Evolutionary conservation across 2,888 invertebrate species (phyloP).

Genomic region (Drosophila trichaetosa): DNA sequence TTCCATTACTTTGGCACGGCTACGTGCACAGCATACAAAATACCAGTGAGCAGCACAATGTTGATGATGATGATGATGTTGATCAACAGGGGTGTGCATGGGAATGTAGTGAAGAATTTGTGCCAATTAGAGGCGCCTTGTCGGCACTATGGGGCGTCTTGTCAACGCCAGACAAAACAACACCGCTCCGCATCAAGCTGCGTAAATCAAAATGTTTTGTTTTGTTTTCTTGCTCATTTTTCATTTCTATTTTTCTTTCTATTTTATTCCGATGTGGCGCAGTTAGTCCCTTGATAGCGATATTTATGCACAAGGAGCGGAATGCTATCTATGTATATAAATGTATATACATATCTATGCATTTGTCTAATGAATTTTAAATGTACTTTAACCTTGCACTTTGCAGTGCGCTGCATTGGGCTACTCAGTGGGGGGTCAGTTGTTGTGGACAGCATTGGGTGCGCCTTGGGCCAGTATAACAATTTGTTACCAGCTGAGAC

Average conservation of each 20-base stretch:
- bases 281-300: conserved; percentile 12
- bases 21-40: conserved; percentile 71
- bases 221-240: conserved; percentile 15
- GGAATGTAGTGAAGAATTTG: conserved; percentile 49
- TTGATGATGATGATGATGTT: conserved; percentile 15
- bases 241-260: conserved; percentile 22
- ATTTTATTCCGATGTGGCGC: conserved; percentile 11
- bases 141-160: conserved; percentile 47
- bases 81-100: conserved; percentile 10
- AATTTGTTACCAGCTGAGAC: conserved; percentile 28
- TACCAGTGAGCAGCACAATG: conserved; percentile 20
- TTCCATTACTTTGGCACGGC: conserved; percentile 65
- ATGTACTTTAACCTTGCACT: conserved; percentile 71
- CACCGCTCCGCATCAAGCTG: conserved; percentile 37
- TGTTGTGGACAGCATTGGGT: conserved; percentile 27
- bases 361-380: conserved; percentile 72
- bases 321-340: conserved; percentile 9
- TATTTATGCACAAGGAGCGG: conserved; percentile 24
- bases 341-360: conserved; percentile 29
- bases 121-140: conserved; percentile 72
- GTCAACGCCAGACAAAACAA: conserved; percentile 52
- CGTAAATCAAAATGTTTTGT: conserved; percentile 70
- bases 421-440: conserved; percentile 35
- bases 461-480: conserved; percentile 28
- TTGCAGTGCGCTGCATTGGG: conserved; percentile 34